Conservation (phyloP, 2,113 vertebrate genomes). For the Neomonachus schauinslandi region DNA sequence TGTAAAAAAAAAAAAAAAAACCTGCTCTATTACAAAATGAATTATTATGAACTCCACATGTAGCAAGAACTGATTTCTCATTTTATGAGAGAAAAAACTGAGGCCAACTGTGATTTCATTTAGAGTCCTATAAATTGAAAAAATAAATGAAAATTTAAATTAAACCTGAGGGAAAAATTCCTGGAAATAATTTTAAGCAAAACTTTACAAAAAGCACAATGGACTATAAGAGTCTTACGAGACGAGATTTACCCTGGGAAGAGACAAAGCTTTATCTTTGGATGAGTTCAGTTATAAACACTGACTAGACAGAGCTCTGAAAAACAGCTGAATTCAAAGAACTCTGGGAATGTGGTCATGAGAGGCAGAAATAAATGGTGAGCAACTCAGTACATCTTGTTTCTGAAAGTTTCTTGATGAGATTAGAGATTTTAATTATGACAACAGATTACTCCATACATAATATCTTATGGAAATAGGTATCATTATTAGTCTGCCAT, state of each 20-base stretch:
- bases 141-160: background rate
- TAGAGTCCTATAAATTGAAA: background rate
- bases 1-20: background rate
- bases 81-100: background rate
- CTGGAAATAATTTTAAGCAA: background rate
- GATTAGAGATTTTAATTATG: conserved; percentile 2
- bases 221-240: background rate
- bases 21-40: background rate
- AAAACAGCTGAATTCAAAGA: background rate
- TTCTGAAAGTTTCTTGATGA: conserved; percentile 17
- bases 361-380: background rate
- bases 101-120: conserved; percentile 10
- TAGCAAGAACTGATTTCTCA: background rate
- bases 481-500: background rate
- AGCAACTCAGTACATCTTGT: background rate
- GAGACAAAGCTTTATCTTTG: background rate
- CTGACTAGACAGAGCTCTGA: background rate
- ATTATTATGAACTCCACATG: background rate
- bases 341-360: background rate
- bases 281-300: background rate
- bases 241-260: background rate
- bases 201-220: background rate
- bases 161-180: conserved; percentile 21
- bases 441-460: background rate
- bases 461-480: background rate